Evolutionary conservation across 1,140 invertebrate species (phyloP).

Genomic region (Hylaeus anthracinus): DNA sequence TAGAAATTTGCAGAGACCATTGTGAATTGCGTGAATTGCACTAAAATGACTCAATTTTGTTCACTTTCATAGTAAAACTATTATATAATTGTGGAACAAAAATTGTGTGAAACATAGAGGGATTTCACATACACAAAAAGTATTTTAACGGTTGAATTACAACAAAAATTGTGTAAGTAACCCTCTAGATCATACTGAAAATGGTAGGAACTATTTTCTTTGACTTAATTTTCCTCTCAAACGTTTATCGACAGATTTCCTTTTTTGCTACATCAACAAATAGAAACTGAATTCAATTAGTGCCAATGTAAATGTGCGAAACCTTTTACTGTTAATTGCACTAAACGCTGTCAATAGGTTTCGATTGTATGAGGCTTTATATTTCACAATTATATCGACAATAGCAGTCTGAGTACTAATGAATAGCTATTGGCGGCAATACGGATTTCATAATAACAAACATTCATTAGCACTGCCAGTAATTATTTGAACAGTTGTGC

Average conservation of each 20-base stretch:
- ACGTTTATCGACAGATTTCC: too few relatives aligned
- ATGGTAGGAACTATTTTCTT: too few relatives aligned
- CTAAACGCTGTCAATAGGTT: neutral
- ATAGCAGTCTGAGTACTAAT: neutral
- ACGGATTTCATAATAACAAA: conserved; percentile 22
- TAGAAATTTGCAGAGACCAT: conserved; percentile 13
- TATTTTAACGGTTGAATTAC: too few relatives aligned
- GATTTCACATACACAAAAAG: too few relatives aligned
- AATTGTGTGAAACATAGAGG: too few relatives aligned
- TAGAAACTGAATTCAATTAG: too few relatives aligned
- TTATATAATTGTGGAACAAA: too few relatives aligned
- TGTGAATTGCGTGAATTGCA: neutral
- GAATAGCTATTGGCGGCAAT: conserved; percentile 6
- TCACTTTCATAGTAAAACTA: too few relatives aligned
- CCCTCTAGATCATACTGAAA: too few relatives aligned
- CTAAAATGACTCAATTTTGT: neutral
- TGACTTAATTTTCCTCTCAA: too few relatives aligned
- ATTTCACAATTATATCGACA: neutral
- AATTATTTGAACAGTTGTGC: conserved; percentile 22
- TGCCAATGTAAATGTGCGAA: neutral
- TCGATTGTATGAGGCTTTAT: neutral
- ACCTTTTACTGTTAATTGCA: neutral
- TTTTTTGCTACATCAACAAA: too few relatives aligned
- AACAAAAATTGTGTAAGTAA: too few relatives aligned
- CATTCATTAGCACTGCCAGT: conserved; percentile 3